phyloP scores from a whole-genome alignment of 2,797 vertebrate species.

The Clamator glandarius region DNA sequence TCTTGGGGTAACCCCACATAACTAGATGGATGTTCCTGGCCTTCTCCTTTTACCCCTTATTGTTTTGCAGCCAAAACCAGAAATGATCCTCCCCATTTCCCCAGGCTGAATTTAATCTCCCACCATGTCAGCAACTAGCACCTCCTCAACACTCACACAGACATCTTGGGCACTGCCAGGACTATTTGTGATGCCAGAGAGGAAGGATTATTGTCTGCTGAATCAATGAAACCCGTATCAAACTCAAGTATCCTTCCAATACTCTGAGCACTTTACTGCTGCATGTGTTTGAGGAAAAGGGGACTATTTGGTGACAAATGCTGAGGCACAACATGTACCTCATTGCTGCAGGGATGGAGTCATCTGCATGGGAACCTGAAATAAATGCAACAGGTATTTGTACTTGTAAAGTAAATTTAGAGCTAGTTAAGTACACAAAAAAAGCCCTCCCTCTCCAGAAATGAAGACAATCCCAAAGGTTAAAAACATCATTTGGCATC shows the following conservation, averaged over 20 bases:
- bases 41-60: neutral
- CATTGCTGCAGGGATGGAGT: neutral
- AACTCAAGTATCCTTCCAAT: slow-evolving; percentile 16
- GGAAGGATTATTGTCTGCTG: slow-evolving; percentile 23
- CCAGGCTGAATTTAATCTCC: neutral
- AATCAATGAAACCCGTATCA: slow-evolving; percentile 28
- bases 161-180: neutral
- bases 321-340: neutral
- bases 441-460: neutral
- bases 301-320: neutral
- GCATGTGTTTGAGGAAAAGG: neutral
- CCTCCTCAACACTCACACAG: neutral
- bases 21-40: neutral
- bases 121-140: neutral
- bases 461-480: neutral
- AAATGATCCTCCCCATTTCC: neutral
- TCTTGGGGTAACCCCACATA: neutral
- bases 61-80: neutral
- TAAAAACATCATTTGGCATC: neutral
- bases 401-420: neutral
- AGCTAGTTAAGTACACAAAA: neutral
- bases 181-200: neutral
- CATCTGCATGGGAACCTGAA: neutral
- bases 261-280: neutral
- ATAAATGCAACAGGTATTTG: neutral